A percentile compares a stretch with the other conserved stretches of the same genome.
Conservation (phyloP, 2,113 vertebrate species). For the Fukomys damarensis region DNA sequence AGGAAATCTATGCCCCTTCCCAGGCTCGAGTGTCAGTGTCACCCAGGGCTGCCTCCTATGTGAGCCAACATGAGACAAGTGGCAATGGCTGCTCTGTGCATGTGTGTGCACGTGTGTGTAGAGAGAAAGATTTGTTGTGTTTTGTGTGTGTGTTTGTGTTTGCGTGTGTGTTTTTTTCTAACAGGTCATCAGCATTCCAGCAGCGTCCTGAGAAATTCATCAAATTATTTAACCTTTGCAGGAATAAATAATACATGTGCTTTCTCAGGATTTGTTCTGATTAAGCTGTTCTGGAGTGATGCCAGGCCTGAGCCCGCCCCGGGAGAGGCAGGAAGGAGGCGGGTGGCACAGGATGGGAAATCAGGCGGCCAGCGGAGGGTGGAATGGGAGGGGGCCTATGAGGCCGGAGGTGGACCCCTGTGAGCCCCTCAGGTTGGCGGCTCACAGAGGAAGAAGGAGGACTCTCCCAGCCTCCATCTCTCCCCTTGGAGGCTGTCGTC, state of each 20-base stretch:
- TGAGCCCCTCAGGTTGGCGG: neutral
- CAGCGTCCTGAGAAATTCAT: slow-evolving; percentile 83
- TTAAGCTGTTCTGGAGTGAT: slow-evolving; percentile 81
- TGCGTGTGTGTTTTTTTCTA: slow-evolving; percentile 34
- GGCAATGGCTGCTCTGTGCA: neutral
- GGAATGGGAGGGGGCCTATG: slow-evolving; percentile 58
- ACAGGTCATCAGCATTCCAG: slow-evolving; percentile 81
- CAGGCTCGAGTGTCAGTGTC: neutral
- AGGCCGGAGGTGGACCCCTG: slow-evolving; percentile 27
- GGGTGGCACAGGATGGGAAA: slow-evolving; percentile 77
- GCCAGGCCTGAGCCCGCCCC: slow-evolving; percentile 80
- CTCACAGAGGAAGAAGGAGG: neutral
- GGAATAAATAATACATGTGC: slow-evolving; percentile 85
- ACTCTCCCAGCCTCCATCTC: neutral
- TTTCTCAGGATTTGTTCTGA: slow-evolving; percentile 84
- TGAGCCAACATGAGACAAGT: neutral
- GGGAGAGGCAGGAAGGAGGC: slow-evolving; percentile 80
- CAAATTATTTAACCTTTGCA: slow-evolving; percentile 86
- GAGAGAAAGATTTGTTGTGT: neutral
- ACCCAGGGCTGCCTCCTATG: neutral
- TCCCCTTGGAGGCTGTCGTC: neutral
- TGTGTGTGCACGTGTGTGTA: neutral
- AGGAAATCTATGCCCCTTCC: slow-evolving; percentile 21
- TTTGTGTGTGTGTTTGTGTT: slow-evolving; percentile 14
- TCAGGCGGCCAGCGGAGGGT: slow-evolving; percentile 76